Percentiles rank a stretch among this genome's conserved stretches.
Evolutionary conservation across 2,113 vertebrate species (phyloP).

Genomic region (Plestiodon gilberti): DNA sequence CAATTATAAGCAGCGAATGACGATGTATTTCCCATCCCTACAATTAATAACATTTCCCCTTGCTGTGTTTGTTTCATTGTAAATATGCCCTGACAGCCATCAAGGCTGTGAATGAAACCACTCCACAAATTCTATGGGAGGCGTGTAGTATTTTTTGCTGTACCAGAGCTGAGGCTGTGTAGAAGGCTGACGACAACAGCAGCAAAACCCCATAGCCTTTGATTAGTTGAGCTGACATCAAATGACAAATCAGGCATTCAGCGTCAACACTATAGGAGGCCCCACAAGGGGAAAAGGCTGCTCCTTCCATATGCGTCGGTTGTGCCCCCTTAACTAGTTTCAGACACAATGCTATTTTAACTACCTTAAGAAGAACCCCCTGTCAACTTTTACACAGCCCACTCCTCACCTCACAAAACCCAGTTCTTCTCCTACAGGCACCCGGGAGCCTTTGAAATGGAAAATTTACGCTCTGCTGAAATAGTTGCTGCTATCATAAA

Average conservation of each 20-base stretch:
- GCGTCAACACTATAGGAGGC: slow-evolving; percentile 29
- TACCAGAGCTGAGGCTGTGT: not conserved
- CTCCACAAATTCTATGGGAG: not conserved
- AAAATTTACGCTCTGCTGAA: slow-evolving; percentile 58
- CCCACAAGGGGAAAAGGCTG: not conserved
- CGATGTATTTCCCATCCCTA: not conserved
- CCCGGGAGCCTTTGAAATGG: slow-evolving; percentile 44
- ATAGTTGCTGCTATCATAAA: slow-evolving; percentile 48
- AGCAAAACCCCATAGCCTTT: slow-evolving; percentile 11
- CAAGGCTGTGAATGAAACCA: rapidly evolving
- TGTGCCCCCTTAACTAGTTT: not conserved
- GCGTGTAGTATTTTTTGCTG: not conserved
- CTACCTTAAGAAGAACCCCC: slow-evolving; percentile 3
- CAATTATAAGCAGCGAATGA: not conserved
- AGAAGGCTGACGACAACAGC: slow-evolving; percentile 1
- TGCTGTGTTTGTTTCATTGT: slow-evolving; percentile 8
- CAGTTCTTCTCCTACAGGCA: slow-evolving; percentile 35
- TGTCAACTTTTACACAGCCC: slow-evolving; percentile 30
- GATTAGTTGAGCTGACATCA: slow-evolving; percentile 30
- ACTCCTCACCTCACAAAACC: slow-evolving; percentile 40
- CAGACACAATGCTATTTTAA: slow-evolving; percentile 3
- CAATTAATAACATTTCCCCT: slow-evolving; percentile 30
- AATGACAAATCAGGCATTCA: slow-evolving; percentile 32
- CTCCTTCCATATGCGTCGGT: not conserved
- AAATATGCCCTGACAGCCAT: not conserved